Evolutionary conservation across 2,113 vertebrate genomes (phyloP).

Genomic region (Ursus arctos): DNA sequence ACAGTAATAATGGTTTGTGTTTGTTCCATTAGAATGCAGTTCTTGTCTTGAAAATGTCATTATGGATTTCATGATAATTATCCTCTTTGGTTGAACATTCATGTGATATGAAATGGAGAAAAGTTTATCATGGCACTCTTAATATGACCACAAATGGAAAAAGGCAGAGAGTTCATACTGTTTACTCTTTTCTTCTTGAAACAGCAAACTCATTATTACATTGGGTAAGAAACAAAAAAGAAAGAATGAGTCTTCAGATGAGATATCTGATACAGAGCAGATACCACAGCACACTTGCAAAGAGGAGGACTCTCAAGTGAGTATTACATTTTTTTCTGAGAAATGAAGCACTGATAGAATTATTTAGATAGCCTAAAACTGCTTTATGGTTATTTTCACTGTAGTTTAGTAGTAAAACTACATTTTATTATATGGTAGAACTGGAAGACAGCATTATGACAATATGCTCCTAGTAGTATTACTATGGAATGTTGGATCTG

Average conservation of each 20-base stretch:
- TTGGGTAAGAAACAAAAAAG: conserved; percentile 98
- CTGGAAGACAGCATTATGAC: conserved; percentile 19
- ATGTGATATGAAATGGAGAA: conserved; percentile 5
- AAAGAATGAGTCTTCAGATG: conserved; percentile 97
- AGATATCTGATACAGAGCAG: conserved; percentile 94
- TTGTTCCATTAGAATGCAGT: neutral
- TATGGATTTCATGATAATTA: conserved; percentile 38
- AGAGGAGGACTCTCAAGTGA: conserved; percentile 94
- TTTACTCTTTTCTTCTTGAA: conserved; percentile 62
- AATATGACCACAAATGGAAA: conserved; percentile 36
- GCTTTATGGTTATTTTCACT: conserved; percentile 38
- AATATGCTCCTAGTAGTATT: conserved; percentile 11
- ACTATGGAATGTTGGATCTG: conserved; percentile 38
- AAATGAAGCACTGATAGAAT: conserved; percentile 55
- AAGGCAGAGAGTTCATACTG: neutral
- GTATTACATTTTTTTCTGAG: conserved; percentile 64
- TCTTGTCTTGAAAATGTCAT: conserved; percentile 31
- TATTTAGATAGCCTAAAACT: conserved; percentile 69
- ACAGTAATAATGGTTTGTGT: neutral
- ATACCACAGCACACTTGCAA: conserved; percentile 90
- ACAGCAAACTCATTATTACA: conserved; percentile 98
- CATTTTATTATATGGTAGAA: conserved; percentile 43
- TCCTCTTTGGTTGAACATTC: neutral
- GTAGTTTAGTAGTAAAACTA: conserved; percentile 39
- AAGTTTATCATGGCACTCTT: neutral